A percentile compares a stretch with the other conserved stretches of the same genome.
These are phyloP conservation scores for Polypedilum pembai DNA, from an alignment of 1,140 invertebrate genomes.

Conservation along the genomic window DNA sequence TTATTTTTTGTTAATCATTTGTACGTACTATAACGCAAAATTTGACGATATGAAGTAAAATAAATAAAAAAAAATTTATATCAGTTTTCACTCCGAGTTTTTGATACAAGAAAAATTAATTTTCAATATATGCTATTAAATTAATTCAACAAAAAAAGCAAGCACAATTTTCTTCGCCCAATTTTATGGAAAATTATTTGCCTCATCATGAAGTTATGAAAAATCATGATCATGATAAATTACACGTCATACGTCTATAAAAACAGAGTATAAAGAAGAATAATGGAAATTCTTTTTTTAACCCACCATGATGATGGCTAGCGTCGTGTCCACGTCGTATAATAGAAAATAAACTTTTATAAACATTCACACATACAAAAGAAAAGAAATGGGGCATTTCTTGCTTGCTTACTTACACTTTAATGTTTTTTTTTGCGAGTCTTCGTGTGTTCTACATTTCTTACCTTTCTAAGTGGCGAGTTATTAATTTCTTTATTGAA, in stretches of 20 bases:
- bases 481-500: slow-evolving; percentile 8
- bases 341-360: too few relatives aligned
- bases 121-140: too few relatives aligned
- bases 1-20: too few relatives aligned
- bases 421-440: background rate
- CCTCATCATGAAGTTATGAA: background rate
- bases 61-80: too few relatives aligned
- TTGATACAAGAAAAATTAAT: too few relatives aligned
- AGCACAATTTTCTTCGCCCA: background rate
- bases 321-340: too few relatives aligned
- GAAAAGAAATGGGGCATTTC: background rate
- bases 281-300: background rate
- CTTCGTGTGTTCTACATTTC: background rate
- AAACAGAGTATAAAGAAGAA: background rate
- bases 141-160: too few relatives aligned
- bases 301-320: too few relatives aligned
- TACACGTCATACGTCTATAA: background rate
- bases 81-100: too few relatives aligned
- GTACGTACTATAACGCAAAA: too few relatives aligned
- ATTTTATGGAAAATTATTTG: background rate
- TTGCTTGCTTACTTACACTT: background rate
- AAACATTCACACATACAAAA: too few relatives aligned
- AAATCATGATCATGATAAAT: slow-evolving; percentile 23
- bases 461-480: background rate
- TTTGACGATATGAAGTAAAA: too few relatives aligned